phyloP scores from a whole-genome alignment of 2,113 vertebrate genomes.

The Ranitomeya variabilis region DNA sequence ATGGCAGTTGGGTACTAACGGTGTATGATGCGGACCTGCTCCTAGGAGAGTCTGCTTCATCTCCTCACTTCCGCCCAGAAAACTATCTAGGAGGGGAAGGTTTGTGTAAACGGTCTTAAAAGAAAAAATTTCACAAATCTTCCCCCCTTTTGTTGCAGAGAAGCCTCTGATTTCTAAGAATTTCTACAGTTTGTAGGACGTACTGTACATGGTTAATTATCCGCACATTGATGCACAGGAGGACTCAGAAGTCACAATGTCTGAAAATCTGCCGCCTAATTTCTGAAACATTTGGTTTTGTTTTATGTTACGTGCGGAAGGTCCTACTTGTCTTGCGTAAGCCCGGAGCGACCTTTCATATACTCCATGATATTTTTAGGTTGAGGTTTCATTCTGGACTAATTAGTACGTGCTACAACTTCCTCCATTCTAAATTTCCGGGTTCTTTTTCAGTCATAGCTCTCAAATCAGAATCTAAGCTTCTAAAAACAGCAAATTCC shows the following conservation, averaged over 20 bases:
- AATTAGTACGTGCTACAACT: conserved; percentile 32
- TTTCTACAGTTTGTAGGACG: not conserved
- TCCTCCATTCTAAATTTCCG: conserved; percentile 33
- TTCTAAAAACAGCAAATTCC: conserved; percentile 22
- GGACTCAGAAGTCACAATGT: not conserved
- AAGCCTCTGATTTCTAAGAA: not conserved
- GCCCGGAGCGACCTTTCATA: not conserved
- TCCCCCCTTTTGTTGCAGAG: too few species aligned
- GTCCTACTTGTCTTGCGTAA: conserved; percentile 15
- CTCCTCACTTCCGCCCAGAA: too few species aligned
- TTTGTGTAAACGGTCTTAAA: too few species aligned
- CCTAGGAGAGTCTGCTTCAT: too few species aligned
- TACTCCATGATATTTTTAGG: conserved; percentile 19
- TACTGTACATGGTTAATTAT: not conserved
- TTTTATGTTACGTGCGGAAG: conserved; percentile 6
- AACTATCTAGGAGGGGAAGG: too few species aligned
- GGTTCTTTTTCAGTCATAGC: conserved; percentile 35
- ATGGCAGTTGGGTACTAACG: too few species aligned
- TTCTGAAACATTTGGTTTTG: conserved; percentile 6
- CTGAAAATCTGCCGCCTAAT: not conserved
- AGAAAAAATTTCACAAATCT: too few species aligned
- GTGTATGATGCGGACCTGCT: too few species aligned
- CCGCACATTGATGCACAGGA: not conserved
- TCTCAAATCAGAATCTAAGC: not conserved
- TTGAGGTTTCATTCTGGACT: conserved; percentile 27